Evolutionary conservation across 2,888 invertebrate species (phyloP), one percentile per base, ranked within the genome.

Genomic region (Metellina segmentata): DNA sequence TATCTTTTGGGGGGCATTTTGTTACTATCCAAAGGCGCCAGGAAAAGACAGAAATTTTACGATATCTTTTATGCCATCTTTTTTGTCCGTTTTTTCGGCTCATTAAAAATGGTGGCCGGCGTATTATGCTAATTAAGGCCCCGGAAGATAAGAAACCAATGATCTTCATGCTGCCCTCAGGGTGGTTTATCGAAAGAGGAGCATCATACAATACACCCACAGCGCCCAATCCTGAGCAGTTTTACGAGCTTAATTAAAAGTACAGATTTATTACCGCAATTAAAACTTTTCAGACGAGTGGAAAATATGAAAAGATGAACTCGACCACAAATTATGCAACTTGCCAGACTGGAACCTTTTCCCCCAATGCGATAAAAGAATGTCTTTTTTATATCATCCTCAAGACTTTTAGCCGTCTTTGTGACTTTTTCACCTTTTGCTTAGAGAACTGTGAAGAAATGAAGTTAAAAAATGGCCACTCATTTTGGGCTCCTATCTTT

Each of bases 201-300:
- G 89, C 81, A 92, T 20, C 85, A 89, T 85, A 92, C 89, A 92
- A 89, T 91, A 88, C 91, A 91, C 91, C 91, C 89, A 83, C 92
- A 74, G 82, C 83, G 79, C 75, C 79, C 88, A 88, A 88, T 87
- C 74, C 88, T 78, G 81, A 92, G 92, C 88, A 92, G 92, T 92
- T 92, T 92, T 92, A 92, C 81, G 89, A 75, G 89, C 89, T 92
- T 92, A 92, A 92, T 92, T 92, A 92, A 92, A 92, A 89, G 92
- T 81, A 89, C 88, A 89, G 92, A 92, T 92, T 92, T 92, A 92
- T 92, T 89, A 85, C 92, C 79, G 92, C 92, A 92, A 92, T 92
- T 92, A 92, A 92, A 92, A 92, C 85, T 92, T 92, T 92, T 92
- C 92, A 92, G 92, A 92, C 89, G 92, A 92, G 89, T 92, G 92